A percentile compares a stretch with the other conserved stretches of the same genome.
Evolutionary conservation across 2,888 invertebrate species (phyloP).

Genomic region (Euzophera pinguis): DNA sequence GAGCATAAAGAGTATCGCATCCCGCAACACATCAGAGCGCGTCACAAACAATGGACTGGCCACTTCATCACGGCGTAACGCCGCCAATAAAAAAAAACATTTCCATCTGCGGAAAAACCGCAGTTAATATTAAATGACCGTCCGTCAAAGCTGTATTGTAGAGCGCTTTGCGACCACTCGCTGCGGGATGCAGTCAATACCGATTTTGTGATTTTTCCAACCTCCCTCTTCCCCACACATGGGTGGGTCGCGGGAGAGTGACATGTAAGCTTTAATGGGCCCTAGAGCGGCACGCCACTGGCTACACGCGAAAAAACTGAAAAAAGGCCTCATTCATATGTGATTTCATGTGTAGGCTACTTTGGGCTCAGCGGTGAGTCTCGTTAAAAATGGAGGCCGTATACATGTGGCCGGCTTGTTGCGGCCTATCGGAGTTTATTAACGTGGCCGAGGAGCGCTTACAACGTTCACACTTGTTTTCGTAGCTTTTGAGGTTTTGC

Average conservation of each 20-base stretch:
- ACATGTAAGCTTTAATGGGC: conserved; percentile 78
- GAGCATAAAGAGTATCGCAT: conserved; percentile 65
- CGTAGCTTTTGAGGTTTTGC: conserved; percentile 32
- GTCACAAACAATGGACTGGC: conserved; percentile 71
- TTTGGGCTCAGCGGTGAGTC: conserved; percentile 70
- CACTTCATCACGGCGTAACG: conserved; percentile 76
- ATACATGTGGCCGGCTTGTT: conserved; percentile 68
- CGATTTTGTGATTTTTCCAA: conserved; percentile 74
- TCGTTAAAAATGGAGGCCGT: conserved; percentile 76
- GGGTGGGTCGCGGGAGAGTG: conserved; percentile 56
- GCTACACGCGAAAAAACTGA: conserved; percentile 74
- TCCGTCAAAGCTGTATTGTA: conserved; percentile 76
- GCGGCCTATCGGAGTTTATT: conserved; percentile 73
- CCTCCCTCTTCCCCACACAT: conserved; percentile 31
- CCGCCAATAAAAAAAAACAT: conserved; percentile 71
- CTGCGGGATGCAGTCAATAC: conserved; percentile 70
- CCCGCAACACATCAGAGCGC: conserved; percentile 62
- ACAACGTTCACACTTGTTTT: conserved; percentile 51
- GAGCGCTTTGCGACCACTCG: conserved; percentile 57
- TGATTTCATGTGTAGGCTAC: conserved; percentile 79
- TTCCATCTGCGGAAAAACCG: conserved; percentile 77
- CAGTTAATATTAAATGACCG: conserved; percentile 80
- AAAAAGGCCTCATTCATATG: conserved; percentile 77
- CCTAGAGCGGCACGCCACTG: conserved; percentile 64
- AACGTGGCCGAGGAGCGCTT: conserved; percentile 53